Evolutionary conservation across 2,113 vertebrate species (phyloP).

Genomic region (Verasper variegatus): DNA sequence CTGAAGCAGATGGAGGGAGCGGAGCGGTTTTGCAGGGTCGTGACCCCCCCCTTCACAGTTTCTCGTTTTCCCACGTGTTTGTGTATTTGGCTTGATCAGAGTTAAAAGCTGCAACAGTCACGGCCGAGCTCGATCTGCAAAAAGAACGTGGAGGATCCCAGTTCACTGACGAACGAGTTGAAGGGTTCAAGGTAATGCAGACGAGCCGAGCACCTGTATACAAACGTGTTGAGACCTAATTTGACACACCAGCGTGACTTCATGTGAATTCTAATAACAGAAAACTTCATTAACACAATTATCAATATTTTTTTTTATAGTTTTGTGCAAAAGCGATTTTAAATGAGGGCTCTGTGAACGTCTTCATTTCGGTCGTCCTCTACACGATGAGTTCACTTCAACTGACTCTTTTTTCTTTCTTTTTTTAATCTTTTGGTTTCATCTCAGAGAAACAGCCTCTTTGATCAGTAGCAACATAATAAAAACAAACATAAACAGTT

Average conservation of each 20-base stretch:
- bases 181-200: not conserved
- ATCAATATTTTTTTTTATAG: not conserved
- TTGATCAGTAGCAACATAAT: slow-evolving; percentile 28
- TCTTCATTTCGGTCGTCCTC: not conserved
- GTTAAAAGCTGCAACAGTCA: slow-evolving; percentile 27
- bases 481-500: slow-evolving; percentile 6
- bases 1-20: not conserved
- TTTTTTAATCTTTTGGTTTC: not conserved
- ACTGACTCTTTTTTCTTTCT: not conserved
- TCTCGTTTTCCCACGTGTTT: slow-evolving; percentile 25
- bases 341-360: not conserved
- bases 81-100: slow-evolving; percentile 53
- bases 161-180: not conserved
- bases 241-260: slow-evolving; percentile 3
- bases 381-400: too few species aligned
- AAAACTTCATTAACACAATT: not conserved
- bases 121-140: not conserved
- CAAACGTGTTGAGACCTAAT: slow-evolving; percentile 7
- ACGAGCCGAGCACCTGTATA: not conserved
- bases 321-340: not conserved
- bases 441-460: not conserved
- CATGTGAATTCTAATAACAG: not conserved
- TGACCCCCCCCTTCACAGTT: slow-evolving; percentile 43
- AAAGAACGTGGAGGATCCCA: not conserved
- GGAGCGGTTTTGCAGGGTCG: slow-evolving; percentile 7